Conservation (phyloP, 2,888 invertebrate species). For the Agonopterix arenella region DNA sequence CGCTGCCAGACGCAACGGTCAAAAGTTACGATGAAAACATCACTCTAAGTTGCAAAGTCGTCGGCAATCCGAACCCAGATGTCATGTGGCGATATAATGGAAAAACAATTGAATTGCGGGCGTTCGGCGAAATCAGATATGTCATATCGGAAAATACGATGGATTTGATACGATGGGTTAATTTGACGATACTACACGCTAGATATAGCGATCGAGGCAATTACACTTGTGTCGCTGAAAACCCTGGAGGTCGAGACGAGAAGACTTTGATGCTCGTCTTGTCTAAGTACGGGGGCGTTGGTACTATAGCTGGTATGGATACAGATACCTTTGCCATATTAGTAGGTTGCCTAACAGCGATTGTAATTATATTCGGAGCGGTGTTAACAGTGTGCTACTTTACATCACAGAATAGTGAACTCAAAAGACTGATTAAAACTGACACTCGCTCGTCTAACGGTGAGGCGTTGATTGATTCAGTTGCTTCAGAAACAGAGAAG, state of each 20-base stretch:
- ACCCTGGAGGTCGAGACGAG: conserved; percentile 87
- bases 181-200: conserved; percentile 81
- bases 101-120: conserved; percentile 72
- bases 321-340: conserved; percentile 73
- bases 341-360: conserved; percentile 60
- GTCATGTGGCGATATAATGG: conserved; percentile 85
- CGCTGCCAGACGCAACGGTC: conserved; percentile 75
- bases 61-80: conserved; percentile 86
- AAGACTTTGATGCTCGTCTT: conserved; percentile 82
- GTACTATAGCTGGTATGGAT: conserved; percentile 61
- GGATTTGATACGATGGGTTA: conserved; percentile 77
- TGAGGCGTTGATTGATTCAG: conserved; percentile 83
- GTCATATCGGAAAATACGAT: conserved; percentile 58
- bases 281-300: conserved; percentile 62
- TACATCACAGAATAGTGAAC: conserved; percentile 65
- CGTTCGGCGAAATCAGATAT: conserved; percentile 70
- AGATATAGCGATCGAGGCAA: conserved; percentile 82
- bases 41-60: conserved; percentile 85
- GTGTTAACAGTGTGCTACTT: conserved; percentile 72
- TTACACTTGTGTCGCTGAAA: conserved; percentile 88
- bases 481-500: conserved; percentile 87
- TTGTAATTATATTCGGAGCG: conserved; percentile 68
- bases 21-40: conserved; percentile 83
- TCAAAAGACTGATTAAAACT: conserved; percentile 78
- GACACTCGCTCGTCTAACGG: conserved; percentile 79